Conservation (phyloP, 2,113 vertebrate species). For the Gobio gobio region DNA sequence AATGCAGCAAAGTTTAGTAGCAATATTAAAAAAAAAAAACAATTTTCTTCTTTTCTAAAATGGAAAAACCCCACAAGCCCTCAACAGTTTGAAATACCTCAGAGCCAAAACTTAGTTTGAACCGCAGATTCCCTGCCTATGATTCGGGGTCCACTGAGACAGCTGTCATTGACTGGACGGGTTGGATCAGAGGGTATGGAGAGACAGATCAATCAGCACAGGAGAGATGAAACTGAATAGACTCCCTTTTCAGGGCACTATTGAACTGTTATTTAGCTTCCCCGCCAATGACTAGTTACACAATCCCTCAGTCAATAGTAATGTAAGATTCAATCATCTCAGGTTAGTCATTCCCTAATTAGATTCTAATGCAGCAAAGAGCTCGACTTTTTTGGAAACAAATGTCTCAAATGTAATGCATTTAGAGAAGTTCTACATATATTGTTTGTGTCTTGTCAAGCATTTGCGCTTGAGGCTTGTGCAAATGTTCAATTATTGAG, state of each 20-base stretch:
- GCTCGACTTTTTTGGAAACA: background rate
- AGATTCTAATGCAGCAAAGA: slow-evolving; percentile 10
- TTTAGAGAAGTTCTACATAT: background rate
- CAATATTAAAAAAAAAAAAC: background rate
- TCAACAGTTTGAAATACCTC: background rate
- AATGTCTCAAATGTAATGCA: background rate
- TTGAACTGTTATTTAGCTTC: slow-evolving; percentile 52
- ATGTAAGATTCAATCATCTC: slow-evolving; percentile 48
- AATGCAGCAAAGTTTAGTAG: background rate
- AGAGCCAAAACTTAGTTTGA: slow-evolving; percentile 4
- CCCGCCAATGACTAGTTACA: slow-evolving; percentile 52
- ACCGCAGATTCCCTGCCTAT: background rate
- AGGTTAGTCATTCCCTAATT: slow-evolving; percentile 37
- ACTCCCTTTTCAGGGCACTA: slow-evolving; percentile 38
- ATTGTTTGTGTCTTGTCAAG: background rate
- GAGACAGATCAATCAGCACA: slow-evolving; percentile 44
- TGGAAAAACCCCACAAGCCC: background rate
- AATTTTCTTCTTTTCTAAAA: background rate
- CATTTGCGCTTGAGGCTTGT: background rate
- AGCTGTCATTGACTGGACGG: slow-evolving; percentile 36
- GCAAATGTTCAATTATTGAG: slow-evolving; percentile 12
- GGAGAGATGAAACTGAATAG: slow-evolving; percentile 43
- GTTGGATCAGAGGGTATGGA: slow-evolving; percentile 34
- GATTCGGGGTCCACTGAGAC: slow-evolving; percentile 30
- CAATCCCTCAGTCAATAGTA: slow-evolving; percentile 51